Evolutionary conservation across 2,888 invertebrate genomes (phyloP).

Genomic region (Zele albiditarsus): DNA sequence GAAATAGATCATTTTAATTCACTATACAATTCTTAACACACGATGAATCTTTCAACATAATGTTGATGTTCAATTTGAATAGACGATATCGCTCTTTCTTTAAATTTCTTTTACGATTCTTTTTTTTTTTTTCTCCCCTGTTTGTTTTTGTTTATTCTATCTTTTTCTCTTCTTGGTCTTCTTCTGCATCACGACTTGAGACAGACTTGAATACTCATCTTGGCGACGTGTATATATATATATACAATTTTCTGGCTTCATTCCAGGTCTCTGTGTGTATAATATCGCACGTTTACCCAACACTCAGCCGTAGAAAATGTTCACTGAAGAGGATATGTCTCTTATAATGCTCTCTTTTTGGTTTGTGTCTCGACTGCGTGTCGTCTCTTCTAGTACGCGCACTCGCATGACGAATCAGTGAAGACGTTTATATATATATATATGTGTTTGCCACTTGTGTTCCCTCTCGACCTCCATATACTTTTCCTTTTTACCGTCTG

Average conservation of each 20-base stretch:
- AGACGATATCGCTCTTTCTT: constrained; percentile 28
- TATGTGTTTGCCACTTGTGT: neutral
- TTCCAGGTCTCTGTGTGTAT: constrained; percentile 3
- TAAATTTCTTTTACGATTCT: constrained; percentile 3
- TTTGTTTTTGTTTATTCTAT: constrained; percentile 19
- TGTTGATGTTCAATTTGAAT: constrained; percentile 30
- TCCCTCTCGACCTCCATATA: neutral
- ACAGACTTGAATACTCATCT: neutral
- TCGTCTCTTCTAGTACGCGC: neutral
- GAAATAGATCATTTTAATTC: constrained; percentile 23
- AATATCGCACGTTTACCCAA: constrained; percentile 4
- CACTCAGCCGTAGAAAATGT: constrained; percentile 1
- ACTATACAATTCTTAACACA: constrained; percentile 5
- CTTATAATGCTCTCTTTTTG: neutral
- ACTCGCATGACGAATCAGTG: constrained; percentile 5
- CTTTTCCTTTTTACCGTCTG: neutral
- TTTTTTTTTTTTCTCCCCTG: constrained; percentile 11
- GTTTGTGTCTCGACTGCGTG: constrained; percentile 1
- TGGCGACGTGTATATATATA: neutral
- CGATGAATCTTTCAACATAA: constrained; percentile 26
- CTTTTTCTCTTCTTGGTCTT: neutral
- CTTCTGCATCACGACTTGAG: neutral
- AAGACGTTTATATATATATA: neutral
- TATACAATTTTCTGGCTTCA: neutral
- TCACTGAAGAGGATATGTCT: constrained; percentile 7